These are phyloP conservation scores for Corvus moneduloides DNA, from an alignment of 2,113 vertebrate genomes.

Conservation along the genomic window DNA sequence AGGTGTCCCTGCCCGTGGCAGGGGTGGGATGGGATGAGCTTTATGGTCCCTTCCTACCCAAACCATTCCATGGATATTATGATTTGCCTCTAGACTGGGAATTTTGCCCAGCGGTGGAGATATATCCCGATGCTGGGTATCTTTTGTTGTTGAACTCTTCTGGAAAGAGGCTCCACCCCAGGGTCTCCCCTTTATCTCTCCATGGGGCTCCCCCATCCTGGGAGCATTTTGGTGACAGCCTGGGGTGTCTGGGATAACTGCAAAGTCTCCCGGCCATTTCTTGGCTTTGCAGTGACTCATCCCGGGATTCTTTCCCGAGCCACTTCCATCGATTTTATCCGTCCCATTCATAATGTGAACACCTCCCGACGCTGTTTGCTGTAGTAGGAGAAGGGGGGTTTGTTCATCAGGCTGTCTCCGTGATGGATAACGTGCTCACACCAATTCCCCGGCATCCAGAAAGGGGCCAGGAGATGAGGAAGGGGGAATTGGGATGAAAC, in stretches of 20 bases:
- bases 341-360: fast-evolving
- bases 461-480: not conserved
- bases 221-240: not conserved
- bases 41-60: not conserved
- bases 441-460: not conserved
- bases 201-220: fast-evolving
- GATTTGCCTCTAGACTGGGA: fast-evolving
- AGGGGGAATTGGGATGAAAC: not conserved
- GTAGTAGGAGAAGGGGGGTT: not conserved
- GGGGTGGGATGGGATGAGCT: fast-evolving
- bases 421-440: not conserved
- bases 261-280: not conserved
- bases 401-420: not conserved
- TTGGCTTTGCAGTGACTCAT: not conserved
- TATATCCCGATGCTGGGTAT: fast-evolving
- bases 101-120: not conserved
- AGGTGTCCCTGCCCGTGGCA: not conserved
- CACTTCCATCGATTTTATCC: not conserved
- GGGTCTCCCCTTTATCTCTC: not conserved
- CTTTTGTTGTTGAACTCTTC: fast-evolving
- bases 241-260: not conserved
- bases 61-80: not conserved
- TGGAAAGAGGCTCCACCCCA: fast-evolving
- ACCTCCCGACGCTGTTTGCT: fast-evolving
- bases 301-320: not conserved